phyloP scores from a whole-genome alignment of 2,888 invertebrate genomes.

The Plagodis dolabraria region DNA sequence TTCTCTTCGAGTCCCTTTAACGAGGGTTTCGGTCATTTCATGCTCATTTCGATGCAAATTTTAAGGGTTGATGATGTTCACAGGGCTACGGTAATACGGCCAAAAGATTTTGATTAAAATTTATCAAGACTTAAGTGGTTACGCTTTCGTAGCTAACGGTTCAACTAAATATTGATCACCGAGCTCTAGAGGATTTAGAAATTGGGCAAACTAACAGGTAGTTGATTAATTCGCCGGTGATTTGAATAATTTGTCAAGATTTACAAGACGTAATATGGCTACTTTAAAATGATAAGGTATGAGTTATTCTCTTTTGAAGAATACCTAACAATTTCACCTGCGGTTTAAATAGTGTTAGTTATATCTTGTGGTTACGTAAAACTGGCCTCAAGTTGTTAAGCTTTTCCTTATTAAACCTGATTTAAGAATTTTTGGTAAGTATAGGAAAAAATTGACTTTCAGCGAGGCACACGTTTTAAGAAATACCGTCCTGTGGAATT shows the following conservation, averaged over 20 bases:
- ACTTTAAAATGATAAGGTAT: too few relatives aligned
- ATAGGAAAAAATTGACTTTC: too few relatives aligned
- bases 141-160: conserved; percentile 10
- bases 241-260: conserved; percentile 24
- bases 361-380: too few relatives aligned
- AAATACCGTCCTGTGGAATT: too few relatives aligned
- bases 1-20: conserved; percentile 66
- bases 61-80: conserved; percentile 72
- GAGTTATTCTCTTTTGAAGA: too few relatives aligned
- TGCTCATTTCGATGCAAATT: conserved; percentile 81
- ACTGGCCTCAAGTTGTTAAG: too few relatives aligned
- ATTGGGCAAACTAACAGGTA: conserved; percentile 17
- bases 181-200: conserved; percentile 13
- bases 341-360: too few relatives aligned
- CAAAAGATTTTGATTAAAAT: conserved; percentile 79
- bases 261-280: conserved; percentile 4
- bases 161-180: conserved; percentile 26
- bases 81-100: conserved; percentile 74
- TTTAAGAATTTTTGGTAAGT: too few relatives aligned
- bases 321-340: too few relatives aligned
- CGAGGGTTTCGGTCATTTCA: conserved; percentile 76
- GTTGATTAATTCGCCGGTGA: conserved; percentile 18
- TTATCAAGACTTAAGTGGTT: conserved; percentile 55
- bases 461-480: too few relatives aligned
- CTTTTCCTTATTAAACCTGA: too few relatives aligned